A percentile compares a stretch with the other conserved stretches of the same genome.
These are phyloP conservation scores for Chloroclysta siterata DNA, from an alignment of 2,888 invertebrate species.

Conservation along the genomic window DNA sequence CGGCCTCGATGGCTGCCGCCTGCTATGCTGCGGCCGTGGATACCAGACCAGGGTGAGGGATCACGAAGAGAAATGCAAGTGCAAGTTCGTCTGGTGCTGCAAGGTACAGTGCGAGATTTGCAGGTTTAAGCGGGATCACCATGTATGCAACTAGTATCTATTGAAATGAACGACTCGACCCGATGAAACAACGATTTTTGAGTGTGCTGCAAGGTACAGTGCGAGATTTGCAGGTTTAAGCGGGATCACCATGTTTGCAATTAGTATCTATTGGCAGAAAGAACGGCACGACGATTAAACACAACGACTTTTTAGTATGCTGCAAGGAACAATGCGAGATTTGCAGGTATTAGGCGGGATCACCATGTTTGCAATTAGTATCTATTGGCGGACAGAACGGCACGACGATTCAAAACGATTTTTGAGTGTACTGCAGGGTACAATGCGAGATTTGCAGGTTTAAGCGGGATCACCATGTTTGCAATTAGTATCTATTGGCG, in stretches of 20 bases:
- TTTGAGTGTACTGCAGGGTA: too few relatives aligned
- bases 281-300: too few relatives aligned
- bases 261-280: conserved; percentile 71
- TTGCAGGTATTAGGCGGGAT: conserved; percentile 91
- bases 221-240: conserved; percentile 56
- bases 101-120: conserved; percentile 94
- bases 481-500: too few relatives aligned
- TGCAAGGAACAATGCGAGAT: conserved; percentile 94
- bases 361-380: conserved; percentile 93
- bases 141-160: conserved; percentile 90
- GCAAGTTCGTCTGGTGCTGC: conserved; percentile 97
- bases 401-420: too few relatives aligned
- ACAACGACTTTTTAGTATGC: conserved; percentile 72
- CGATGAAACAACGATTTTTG: too few relatives aligned
- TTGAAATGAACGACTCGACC: background rate
- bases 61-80: conserved; percentile 94
- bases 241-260: conserved; percentile 95
- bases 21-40: conserved; percentile 95
- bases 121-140: conserved; percentile 91
- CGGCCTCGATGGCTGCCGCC: conserved; percentile 93
- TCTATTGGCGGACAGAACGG: background rate
- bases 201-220: too few relatives aligned
- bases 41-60: conserved; percentile 93
- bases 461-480: too few relatives aligned
- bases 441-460: too few relatives aligned